Evolutionary conservation across 2,888 invertebrate species (phyloP), one percentile per base, ranked within the genome.

Genomic region (Eilema griseolum): DNA sequence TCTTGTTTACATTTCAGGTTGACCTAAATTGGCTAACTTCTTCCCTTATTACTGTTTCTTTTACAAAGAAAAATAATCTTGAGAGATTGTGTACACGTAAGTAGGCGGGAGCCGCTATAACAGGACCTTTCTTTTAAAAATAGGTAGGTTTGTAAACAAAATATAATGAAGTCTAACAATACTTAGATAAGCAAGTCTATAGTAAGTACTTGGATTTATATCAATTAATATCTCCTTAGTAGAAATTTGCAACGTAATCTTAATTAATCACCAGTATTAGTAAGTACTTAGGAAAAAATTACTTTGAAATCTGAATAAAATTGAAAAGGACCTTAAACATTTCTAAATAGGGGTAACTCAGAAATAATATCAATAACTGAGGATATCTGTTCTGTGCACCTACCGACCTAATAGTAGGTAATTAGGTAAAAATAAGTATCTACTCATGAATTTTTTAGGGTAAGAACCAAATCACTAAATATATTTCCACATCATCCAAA

Each of bases 141-240:
- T 37, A 75, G n/a, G n/a, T n/a, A n/a, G n/a, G n/a, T n/a, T n/a
- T 68, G 74, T 64, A 74, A 81, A 79, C 70, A 75, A 83, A 80
- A 78, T 74, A 52, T n/a, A n/a, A 16, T 16, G 3, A 41, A n/a
- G n/a, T 46, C 69, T 69, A 74, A 74, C 74, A 75, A 74, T 79
- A 68, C 72, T 79, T 72, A 77, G 72, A 79, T 78, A 76, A 79
- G 78, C 71, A 59, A 60, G 71, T 67, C 62, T 61, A 62, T 62
- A 74, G 73, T 78, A n/a, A 28, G 20, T 28, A 60, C 60, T 77
- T 72, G 78, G 69, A 75, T 79, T 20, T 1, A 67, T 67, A 70
- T 69, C 63, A 64, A 64, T 60, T 60, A 20, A 20, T 67, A 63
- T 63, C 65, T 70, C 60, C 63, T 67, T 23, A 20, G 69, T 66